phyloP scores from a whole-genome alignment of 2,113 vertebrate genomes.

The Hepsetus odoe region DNA sequence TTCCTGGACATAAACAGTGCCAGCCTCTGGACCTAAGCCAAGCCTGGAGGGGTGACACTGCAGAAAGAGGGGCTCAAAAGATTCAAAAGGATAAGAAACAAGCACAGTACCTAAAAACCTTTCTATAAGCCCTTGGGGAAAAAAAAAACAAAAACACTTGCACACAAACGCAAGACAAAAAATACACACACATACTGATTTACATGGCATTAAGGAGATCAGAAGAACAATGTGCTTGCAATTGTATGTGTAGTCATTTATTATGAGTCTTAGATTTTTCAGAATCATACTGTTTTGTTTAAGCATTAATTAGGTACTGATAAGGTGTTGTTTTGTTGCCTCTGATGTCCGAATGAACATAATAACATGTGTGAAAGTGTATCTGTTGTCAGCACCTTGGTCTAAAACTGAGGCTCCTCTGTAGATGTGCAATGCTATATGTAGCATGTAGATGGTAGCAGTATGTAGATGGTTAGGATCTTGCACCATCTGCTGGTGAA shows the following conservation, averaged over 20 bases:
- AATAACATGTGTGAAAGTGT: not conserved
- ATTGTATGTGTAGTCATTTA: not conserved
- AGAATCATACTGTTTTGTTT: too few species aligned
- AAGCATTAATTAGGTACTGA: too few species aligned
- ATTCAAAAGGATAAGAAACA: slow-evolving; percentile 36
- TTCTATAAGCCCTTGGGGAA: slow-evolving; percentile 7
- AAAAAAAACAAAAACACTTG: not conserved
- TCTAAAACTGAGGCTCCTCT: not conserved
- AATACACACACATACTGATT: not conserved
- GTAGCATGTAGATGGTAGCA: not conserved
- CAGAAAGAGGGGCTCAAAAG: slow-evolving; percentile 42
- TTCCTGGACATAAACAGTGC: slow-evolving; percentile 11
- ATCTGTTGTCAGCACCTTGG: not conserved
- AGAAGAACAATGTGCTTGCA: not conserved
- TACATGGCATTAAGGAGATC: not conserved
- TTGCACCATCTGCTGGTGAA: slow-evolving; percentile 29
- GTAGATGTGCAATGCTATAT: not conserved
- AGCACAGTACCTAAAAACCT: slow-evolving; percentile 21
- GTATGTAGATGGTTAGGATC: not conserved
- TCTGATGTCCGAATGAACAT: too few species aligned
- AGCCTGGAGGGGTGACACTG: slow-evolving; percentile 56
- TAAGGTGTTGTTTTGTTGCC: too few species aligned
- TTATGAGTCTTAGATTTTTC: too few species aligned
- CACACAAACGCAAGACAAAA: not conserved
- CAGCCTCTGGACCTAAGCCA: slow-evolving; percentile 49